Evolutionary conservation across 2,113 vertebrate genomes (phyloP).

Genomic region (Pseudopodoces humilis): DNA sequence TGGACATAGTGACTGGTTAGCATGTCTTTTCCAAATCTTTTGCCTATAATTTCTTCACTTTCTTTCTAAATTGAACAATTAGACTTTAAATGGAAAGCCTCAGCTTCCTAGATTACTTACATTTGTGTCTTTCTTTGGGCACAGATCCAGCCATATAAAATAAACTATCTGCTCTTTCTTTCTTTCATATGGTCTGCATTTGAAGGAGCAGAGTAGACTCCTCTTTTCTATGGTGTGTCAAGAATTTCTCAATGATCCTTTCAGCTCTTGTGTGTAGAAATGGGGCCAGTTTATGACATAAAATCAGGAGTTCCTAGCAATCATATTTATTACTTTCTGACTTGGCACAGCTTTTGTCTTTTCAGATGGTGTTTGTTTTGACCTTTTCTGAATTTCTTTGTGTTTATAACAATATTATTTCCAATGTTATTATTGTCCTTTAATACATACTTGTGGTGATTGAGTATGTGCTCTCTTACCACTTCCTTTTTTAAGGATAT

Average conservation of each 20-base stretch:
- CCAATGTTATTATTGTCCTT: background rate
- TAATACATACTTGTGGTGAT: background rate
- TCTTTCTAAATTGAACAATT: background rate
- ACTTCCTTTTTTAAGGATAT: background rate
- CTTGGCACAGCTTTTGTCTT: background rate
- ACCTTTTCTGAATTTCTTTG: background rate
- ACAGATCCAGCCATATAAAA: background rate
- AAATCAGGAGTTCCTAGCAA: background rate
- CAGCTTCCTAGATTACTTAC: background rate
- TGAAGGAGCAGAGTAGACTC: background rate
- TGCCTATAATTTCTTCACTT: background rate
- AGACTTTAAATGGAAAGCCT: background rate
- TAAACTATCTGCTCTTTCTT: background rate
- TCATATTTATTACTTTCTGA: background rate
- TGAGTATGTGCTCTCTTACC: background rate
- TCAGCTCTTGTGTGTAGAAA: background rate
- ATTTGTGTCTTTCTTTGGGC: background rate
- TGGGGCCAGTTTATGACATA: background rate
- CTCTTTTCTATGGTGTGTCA: background rate
- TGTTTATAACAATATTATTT: background rate
- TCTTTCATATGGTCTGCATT: background rate
- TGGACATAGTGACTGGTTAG: background rate
- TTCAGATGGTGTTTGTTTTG: background rate
- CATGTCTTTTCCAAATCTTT: background rate
- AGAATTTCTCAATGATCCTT: background rate